These are phyloP conservation scores for Ptyas mucosa DNA, from an alignment of 2,113 vertebrate genomes.

Conservation along the genomic window DNA sequence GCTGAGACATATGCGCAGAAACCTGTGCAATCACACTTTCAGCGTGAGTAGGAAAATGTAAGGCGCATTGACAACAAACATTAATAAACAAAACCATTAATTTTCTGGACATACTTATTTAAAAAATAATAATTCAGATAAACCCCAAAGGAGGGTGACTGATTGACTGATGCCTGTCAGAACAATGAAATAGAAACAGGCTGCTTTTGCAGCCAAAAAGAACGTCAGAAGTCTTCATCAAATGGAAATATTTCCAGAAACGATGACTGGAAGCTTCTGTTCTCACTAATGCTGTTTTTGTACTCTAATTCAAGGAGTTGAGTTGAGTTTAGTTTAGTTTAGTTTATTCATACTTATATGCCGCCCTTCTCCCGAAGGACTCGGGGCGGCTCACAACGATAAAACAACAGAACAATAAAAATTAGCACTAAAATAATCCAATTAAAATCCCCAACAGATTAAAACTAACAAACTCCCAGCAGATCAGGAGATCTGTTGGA, in stretches of 20 bases:
- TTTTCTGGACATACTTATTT: background rate
- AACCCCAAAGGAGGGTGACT: background rate
- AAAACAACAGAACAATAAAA: too few species aligned
- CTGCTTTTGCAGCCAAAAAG: background rate
- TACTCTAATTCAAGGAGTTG: background rate
- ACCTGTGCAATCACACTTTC: background rate
- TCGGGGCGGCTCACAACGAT: too few species aligned
- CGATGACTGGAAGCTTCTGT: background rate
- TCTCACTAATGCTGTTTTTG: background rate
- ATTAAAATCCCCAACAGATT: too few species aligned
- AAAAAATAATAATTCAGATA: background rate
- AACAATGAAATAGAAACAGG: background rate
- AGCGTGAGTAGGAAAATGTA: background rate
- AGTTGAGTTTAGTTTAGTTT: too few species aligned
- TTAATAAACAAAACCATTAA: background rate
- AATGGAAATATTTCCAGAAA: background rate
- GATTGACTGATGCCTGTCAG: background rate
- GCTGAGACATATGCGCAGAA: background rate
- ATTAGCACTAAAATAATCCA: too few species aligned
- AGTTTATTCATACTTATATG: too few species aligned
- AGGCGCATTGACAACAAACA: background rate
- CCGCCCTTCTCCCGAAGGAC: too few species aligned
- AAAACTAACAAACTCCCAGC: too few species aligned
- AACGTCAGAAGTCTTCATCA: background rate
- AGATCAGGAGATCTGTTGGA: too few species aligned